Base-by-base conservation (phyloP, 2,888 invertebrate species). In the Lepidocyrtoides sp. region DNA sequence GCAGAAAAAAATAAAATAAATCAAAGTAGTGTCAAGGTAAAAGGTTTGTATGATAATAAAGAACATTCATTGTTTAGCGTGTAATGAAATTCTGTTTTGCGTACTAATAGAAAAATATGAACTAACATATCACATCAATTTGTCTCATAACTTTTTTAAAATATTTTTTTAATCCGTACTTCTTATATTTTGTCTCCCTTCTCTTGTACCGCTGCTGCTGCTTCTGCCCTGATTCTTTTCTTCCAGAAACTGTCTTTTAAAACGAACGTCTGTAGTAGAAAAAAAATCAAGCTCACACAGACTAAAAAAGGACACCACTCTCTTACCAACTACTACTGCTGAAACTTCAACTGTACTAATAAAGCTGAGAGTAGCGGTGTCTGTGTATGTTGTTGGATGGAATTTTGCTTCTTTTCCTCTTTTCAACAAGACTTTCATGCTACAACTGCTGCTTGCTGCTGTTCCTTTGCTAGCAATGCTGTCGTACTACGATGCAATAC, bases 371-470 rank as follows among this genome's bases (percentile, higher is more conserved):
- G 63, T 77, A 86, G 86, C 77, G 63, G 86, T 86, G 77, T 86
- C 44, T 84, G 48, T 69, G 32, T 51, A 26, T 26, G 75, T 75
- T 85, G 77, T 86, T 86, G 86, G 86, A 77, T 63, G 57, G 60
- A 86, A 86, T 85, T 85, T 84, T 86, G 72, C 23, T 85, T 77
- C 32, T 32, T 86, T 77, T 86, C 51, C 66, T 83, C 36, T 83
- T 69, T 54, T 79, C 36, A 36, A 36, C 66, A 69, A 83, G 26
- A 41, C 36, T 72, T 60, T 36, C 26, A 26, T 41, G 26, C 41
- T 36, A 36, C 63, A 26, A 36, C 44, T 83, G 7, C 54, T 69
- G 36, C 51, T 72, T 86, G 44, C 41, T 48, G 85, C 36, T 72
- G 72, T 75, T 84, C 32, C 26, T 60, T n/a, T 17, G 51, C n/a